Conservation (phyloP, 2,113 vertebrate species). For the Catharus fuscescens region DNA sequence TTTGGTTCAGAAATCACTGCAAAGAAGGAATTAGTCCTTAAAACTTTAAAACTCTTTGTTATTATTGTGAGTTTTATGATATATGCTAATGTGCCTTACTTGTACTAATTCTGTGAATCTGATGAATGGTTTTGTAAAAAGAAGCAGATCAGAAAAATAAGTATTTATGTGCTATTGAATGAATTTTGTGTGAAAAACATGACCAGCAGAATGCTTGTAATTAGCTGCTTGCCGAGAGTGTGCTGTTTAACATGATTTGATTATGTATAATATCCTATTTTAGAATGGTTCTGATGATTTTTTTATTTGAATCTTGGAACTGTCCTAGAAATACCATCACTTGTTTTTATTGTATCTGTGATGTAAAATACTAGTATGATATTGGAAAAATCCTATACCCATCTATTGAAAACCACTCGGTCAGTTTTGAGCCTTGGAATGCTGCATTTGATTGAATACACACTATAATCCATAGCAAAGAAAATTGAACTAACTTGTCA, state of each 20-base stretch:
- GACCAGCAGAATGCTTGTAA: conserved; percentile 79
- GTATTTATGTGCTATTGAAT: conserved; percentile 79
- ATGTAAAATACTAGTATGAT: conserved; percentile 70
- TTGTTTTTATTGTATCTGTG: conserved; percentile 68
- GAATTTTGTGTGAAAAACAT: conserved; percentile 73
- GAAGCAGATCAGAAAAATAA: conserved; percentile 69
- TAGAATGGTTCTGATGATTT: conserved; percentile 73
- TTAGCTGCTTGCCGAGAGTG: conserved; percentile 74
- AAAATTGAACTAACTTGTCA: conserved; percentile 33
- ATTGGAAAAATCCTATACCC: conserved; percentile 39
- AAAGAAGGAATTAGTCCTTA: conserved; percentile 60
- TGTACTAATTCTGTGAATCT: conserved; percentile 77
- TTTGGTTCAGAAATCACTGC: conserved; percentile 10
- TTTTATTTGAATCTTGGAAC: conserved; percentile 70
- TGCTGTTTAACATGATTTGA: conserved; percentile 71
- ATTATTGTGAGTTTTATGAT: conserved; percentile 75
- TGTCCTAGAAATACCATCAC: conserved; percentile 59
- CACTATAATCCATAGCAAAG: conserved; percentile 51
- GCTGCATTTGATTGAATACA: conserved; percentile 59
- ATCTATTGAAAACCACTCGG: conserved; percentile 52
- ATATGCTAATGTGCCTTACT: conserved; percentile 80
- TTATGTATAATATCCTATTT: conserved; percentile 74
- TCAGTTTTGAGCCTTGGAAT: conserved; percentile 73
- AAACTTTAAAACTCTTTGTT: conserved; percentile 58
- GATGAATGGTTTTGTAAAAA: conserved; percentile 79